Conservation (phyloP, 2,888 invertebrate species). For the Apotomis turbidana region DNA sequence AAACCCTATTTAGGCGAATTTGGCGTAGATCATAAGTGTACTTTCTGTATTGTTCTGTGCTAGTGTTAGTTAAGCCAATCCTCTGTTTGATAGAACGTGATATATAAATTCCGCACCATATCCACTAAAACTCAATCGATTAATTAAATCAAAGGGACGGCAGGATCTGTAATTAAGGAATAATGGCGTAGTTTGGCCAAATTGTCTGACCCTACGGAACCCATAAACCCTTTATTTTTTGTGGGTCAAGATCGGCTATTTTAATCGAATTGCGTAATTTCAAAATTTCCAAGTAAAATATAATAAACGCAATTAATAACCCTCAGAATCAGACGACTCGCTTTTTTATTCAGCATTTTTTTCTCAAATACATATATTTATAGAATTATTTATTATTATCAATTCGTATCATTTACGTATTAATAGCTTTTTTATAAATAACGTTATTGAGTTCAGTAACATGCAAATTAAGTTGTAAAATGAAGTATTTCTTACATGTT, state of each 20-base stretch:
- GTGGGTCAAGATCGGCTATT: slow-evolving; percentile 18
- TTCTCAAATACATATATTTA: too few relatives aligned
- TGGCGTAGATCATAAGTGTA: too few relatives aligned
- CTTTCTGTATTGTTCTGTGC: neutral
- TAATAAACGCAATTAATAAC: neutral
- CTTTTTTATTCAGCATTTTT: too few relatives aligned
- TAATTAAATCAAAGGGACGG: slow-evolving; percentile 42
- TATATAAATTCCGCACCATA: slow-evolving; percentile 40
- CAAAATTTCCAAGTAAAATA: neutral
- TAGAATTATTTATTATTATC: too few relatives aligned
- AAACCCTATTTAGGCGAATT: too few relatives aligned
- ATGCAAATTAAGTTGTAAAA: too few relatives aligned
- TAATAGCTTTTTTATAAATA: too few relatives aligned
- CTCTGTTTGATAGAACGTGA: slow-evolving; percentile 20
- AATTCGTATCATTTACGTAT: too few relatives aligned
- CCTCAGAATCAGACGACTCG: too few relatives aligned
- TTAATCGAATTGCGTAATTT: neutral
- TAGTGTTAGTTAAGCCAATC: slow-evolving; percentile 22
- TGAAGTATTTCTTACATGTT: too few relatives aligned
- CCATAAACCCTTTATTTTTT: slow-evolving; percentile 41
- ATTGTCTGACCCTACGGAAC: slow-evolving; percentile 34
- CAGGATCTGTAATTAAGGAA: slow-evolving; percentile 41
- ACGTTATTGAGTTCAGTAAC: too few relatives aligned
- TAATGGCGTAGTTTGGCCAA: slow-evolving; percentile 39
- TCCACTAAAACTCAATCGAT: slow-evolving; percentile 42